Base-by-base conservation (phyloP, 2,113 vertebrate genomes). In the Oxyruncus cristatus region DNA sequence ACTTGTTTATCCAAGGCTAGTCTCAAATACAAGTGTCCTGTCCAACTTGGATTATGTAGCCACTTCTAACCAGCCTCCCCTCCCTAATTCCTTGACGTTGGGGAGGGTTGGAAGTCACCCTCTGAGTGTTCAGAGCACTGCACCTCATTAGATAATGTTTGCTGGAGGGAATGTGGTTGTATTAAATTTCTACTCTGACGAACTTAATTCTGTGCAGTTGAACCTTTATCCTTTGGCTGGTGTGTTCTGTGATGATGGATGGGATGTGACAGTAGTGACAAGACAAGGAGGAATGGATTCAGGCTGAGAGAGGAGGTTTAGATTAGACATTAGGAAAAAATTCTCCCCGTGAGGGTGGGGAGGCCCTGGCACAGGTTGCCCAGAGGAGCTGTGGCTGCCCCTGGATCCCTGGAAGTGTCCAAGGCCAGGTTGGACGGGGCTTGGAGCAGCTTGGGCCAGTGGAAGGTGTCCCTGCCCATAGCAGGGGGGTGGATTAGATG, bases 391-490 rank as follows among this genome's bases (percentile, higher is more conserved):
- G 53, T 35, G 47, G 39, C 30, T 83, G 55, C 21, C 4, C n/a
- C 71, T 73, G 67, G 35, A 55, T 76, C 47, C 17, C 41, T 76
- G 78, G 62, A 0, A 83, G 14, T 49, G 47, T 1, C 41, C 55
- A 62, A 62, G 17, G 17, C 8, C 78, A 83, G 71, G 71, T 0
- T 89, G 67, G 55, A 78, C 0, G 0, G 33, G 19, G 15, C 12
- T 63, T 47, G 52, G 41, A 70, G 11, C 14, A 2, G 0, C 3
- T 9, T 83, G 55, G 41, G 55, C 0, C 0, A 1, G n/a, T 18
- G 47, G 11, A 2, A 68, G 26, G 5, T 42, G 42, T 56, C 49
- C 35, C 58, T 65, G 30, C 21, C n/a, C 6, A 1, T n/a, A 46
- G 39, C 4, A 7, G 19, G 39, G 8, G 3, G 18, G 1, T 12